These are phyloP conservation scores for Trypoxylus dichotomus DNA, from an alignment of 1,140 invertebrate species.

Conservation along the genomic window DNA sequence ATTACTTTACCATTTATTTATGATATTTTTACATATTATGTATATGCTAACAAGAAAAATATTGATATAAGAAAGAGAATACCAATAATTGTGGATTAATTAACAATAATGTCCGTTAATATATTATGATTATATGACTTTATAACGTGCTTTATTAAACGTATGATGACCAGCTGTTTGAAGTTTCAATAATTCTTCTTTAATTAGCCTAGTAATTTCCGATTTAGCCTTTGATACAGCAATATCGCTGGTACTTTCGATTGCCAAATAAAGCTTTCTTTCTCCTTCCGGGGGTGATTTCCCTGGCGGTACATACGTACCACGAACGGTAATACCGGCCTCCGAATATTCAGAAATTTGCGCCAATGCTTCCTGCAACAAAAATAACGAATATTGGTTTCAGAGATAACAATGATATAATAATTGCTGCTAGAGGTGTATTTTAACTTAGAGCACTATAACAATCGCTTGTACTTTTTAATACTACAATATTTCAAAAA, in stretches of 20 bases:
- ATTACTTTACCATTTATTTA: not conserved
- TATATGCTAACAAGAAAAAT: not conserved
- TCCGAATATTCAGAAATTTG: slow-evolving; percentile 99
- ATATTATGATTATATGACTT: slow-evolving; percentile 74
- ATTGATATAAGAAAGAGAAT: not conserved
- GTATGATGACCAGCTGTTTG: slow-evolving; percentile 84
- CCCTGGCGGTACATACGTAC: slow-evolving; percentile 93
- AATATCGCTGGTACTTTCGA: slow-evolving; percentile 96
- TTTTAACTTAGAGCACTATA: no score
- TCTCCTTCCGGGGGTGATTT: slow-evolving; percentile 92
- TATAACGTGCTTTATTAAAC: slow-evolving; percentile 91
- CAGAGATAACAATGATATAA: no score
- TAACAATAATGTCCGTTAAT: not conserved
- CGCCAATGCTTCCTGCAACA: slow-evolving; percentile 85
- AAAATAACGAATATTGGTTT: not conserved
- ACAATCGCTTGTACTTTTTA: no score
- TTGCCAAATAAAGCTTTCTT: slow-evolving; percentile 95
- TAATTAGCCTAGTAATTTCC: slow-evolving; percentile 96
- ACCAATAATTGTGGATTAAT: not conserved
- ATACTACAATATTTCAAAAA: no score
- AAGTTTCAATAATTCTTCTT: slow-evolving; percentile 94
- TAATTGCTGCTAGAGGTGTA: no score
- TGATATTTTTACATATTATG: not conserved
- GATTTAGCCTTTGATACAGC: slow-evolving; percentile 97
- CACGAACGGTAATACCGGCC: slow-evolving; percentile 96